Conservation (phyloP, 2,888 invertebrate species). For the Ophion obscuratus region DNA sequence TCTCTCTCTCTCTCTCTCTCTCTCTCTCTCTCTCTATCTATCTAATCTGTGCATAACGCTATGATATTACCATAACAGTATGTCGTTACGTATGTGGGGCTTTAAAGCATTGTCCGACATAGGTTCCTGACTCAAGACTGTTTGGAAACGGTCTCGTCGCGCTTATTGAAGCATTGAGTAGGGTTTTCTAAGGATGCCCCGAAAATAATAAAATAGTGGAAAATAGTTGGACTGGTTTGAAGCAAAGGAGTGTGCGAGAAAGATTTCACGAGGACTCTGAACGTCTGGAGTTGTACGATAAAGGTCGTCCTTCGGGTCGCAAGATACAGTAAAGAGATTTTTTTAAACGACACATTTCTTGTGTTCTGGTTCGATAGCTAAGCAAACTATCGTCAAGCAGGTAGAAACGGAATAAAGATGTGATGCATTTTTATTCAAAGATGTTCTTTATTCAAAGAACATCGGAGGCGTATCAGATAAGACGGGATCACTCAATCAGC, state of each 20-base stretch:
- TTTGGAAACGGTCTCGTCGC: not conserved
- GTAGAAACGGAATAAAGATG: no score
- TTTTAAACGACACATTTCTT: no score
- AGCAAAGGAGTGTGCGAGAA: not conserved
- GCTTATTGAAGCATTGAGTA: not conserved
- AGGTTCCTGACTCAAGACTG: not conserved
- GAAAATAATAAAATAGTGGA: not conserved
- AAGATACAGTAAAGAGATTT: no score
- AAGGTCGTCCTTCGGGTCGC: not conserved
- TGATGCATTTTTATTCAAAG: no score
- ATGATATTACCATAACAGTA: constrained; percentile 22
- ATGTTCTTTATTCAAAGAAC: no score
- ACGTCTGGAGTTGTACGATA: not conserved
- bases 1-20: no score
- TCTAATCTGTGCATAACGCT: constrained; percentile 8
- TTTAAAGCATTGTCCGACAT: not conserved
- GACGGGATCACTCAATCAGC: no score
- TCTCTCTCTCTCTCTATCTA: not conserved
- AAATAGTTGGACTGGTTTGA: not conserved
- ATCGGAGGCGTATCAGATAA: no score
- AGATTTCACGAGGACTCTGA: not conserved
- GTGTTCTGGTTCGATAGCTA: no score
- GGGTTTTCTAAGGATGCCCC: not conserved
- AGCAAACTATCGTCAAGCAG: no score
- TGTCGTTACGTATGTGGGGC: constrained; percentile 2